phyloP scores from a whole-genome alignment of 2,113 vertebrate genomes.

The Pterocles gutturalis region DNA sequence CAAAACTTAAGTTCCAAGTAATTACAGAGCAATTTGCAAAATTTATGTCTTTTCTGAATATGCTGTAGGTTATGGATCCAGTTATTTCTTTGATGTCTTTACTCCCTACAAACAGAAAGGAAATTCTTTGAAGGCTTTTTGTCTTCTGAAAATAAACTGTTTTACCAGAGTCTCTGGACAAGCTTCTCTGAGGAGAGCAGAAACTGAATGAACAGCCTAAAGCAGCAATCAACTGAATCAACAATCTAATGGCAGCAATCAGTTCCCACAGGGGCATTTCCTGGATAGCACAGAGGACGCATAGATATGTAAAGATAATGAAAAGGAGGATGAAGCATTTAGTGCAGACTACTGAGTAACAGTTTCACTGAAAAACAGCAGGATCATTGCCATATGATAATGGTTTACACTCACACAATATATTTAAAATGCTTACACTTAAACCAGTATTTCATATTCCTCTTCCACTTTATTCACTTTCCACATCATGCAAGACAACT shows the following conservation, averaged over 20 bases:
- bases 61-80: background rate
- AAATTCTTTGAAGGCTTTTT: slow-evolving; percentile 16
- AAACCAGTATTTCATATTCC: background rate
- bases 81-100: background rate
- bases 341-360: background rate
- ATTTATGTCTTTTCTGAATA: background rate
- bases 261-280: background rate
- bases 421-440: background rate
- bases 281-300: background rate
- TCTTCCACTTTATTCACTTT: background rate
- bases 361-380: background rate
- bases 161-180: background rate
- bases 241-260: background rate
- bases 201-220: slow-evolving; percentile 19
- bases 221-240: slow-evolving; percentile 44
- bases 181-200: background rate
- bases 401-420: background rate
- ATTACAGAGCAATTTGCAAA: slow-evolving; percentile 1
- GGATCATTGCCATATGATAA: background rate
- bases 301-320: background rate
- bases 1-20: background rate
- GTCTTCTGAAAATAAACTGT: background rate
- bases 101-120: background rate
- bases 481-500: background rate
- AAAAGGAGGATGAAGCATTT: background rate